Conservation (phyloP, 2,888 invertebrate species). For the Ophion slaviceki region DNA sequence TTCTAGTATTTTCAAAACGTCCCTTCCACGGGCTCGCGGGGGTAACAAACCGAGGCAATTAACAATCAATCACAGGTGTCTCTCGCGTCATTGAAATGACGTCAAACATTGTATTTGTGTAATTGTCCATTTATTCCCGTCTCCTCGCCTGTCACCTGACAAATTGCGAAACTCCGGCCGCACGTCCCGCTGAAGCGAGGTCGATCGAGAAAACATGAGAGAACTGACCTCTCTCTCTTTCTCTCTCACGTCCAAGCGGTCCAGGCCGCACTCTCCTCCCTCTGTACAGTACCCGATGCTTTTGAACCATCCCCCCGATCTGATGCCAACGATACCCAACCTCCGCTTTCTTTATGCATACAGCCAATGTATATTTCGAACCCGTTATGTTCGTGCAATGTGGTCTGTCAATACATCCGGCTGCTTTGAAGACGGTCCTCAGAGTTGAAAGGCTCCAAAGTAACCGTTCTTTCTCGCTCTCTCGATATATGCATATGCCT, state of each 20-base stretch:
- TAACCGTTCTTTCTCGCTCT: no score
- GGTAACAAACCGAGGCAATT: conserved; percentile 83
- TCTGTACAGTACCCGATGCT: conserved; percentile 37
- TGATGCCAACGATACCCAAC: conserved; percentile 36
- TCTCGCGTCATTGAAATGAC: conserved; percentile 83
- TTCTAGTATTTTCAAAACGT: not conserved
- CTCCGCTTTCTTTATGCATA: not conserved
- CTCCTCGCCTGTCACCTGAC: conserved; percentile 82
- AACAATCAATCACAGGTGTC: conserved; percentile 83
- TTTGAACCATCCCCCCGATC: conserved; percentile 17
- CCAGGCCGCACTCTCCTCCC: conserved; percentile 14
- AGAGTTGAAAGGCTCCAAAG: no score
- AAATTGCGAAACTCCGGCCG: conserved; percentile 76
- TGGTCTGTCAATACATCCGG: no score
- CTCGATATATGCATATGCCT: no score
- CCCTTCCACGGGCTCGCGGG: conserved; percentile 66
- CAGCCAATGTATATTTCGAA: no score
- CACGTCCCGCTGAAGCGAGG: conserved; percentile 58
- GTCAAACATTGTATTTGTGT: conserved; percentile 83
- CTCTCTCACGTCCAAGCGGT: not conserved
- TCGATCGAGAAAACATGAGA: conserved; percentile 12
- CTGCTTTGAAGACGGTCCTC: no score
- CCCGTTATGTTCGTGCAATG: no score
- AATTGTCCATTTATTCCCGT: conserved; percentile 84
- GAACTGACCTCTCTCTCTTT: not conserved